Base-by-base conservation (phyloP, 2,888 invertebrate species). In the Pteria penguin region DNA sequence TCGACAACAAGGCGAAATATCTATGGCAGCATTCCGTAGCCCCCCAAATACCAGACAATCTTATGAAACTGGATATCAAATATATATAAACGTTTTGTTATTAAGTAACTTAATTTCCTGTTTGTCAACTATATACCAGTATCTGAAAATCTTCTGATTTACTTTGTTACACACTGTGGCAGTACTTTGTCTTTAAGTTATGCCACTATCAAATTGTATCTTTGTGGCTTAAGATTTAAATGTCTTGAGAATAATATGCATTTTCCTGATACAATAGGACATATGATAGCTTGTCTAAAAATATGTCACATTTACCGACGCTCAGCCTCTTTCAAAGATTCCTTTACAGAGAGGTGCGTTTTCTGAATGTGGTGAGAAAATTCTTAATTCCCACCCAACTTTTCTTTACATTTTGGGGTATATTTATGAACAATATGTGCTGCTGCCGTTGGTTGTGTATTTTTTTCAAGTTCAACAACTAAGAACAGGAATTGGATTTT, bases 181-280 rank as follows among this genome's bases (percentile, higher is more conserved):
- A 55, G 4, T 55, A n/a, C 22, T 55, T 14, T 2, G 24, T 45
- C 22, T 24, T 36, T 36, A 26, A 36, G 26, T 22, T 65, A 33
- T 65, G 22, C 57, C 58, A 58, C 57, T 3, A 58, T 58, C 18
- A 72, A 72, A 58, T 29, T 55, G 11, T 72, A 72, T 27, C 29
- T 66, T 4, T 72, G 72, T 65, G 58, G 72, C 2, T 45, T 72
- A 1, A 31, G 65, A 57, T 72, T 33, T 57, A 22, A 36, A 3
- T 72, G 72, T 4, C 22, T 45, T 5, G 24, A 26, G 14, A 36
- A 66, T 31, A 33, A 31, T 36, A 57, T 72, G 18, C 26, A 29
- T 2, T 58, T 67, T 29, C 33, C 52, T 18, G 1, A n/a, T n/a
- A n/a, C n/a, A n/a, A n/a, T n/a, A n/a, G n/a, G n/a, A n/a, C n/a